Percentiles rank a stretch among this genome's conserved stretches.
Conservation (phyloP, 2,113 vertebrate genomes). For the Platanista minor region DNA sequence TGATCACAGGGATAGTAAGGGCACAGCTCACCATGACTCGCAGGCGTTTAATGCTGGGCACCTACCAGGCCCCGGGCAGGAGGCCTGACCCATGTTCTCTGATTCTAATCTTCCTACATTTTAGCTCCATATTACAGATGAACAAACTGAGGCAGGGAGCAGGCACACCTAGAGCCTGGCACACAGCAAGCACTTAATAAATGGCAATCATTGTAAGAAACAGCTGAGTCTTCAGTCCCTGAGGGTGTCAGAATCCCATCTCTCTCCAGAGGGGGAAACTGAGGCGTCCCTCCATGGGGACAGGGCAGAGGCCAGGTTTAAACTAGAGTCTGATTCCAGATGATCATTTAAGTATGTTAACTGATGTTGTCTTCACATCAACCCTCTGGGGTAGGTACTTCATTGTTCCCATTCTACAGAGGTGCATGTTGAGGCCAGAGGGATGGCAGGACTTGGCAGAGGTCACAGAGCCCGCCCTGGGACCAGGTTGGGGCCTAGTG, state of each 20-base stretch:
- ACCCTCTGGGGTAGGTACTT: accelerated
- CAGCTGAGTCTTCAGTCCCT: not conserved
- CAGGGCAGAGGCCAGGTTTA: not conserved
- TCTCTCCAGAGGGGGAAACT: not conserved
- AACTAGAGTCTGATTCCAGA: not conserved
- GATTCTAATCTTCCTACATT: too few relatives aligned
- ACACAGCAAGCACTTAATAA: not conserved
- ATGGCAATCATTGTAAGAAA: not conserved
- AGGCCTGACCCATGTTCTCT: accelerated
- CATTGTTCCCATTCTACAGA: not conserved
- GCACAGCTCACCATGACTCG: accelerated
- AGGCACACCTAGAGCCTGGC: not conserved
- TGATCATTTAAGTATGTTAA: not conserved
- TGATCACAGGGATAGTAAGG: accelerated
- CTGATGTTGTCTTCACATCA: not conserved
- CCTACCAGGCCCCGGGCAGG: accelerated
- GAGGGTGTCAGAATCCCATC: accelerated
- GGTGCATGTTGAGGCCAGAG: not conserved
- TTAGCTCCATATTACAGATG: not conserved
- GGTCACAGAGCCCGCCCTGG: not conserved
- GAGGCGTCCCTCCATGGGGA: not conserved
- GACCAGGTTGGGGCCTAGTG: not conserved
- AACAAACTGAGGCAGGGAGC: not conserved
- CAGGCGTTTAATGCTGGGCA: not conserved
- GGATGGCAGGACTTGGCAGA: not conserved